phyloP scores from a whole-genome alignment of 1,140 invertebrate species.

The Drosophila sulfurigaster region DNA sequence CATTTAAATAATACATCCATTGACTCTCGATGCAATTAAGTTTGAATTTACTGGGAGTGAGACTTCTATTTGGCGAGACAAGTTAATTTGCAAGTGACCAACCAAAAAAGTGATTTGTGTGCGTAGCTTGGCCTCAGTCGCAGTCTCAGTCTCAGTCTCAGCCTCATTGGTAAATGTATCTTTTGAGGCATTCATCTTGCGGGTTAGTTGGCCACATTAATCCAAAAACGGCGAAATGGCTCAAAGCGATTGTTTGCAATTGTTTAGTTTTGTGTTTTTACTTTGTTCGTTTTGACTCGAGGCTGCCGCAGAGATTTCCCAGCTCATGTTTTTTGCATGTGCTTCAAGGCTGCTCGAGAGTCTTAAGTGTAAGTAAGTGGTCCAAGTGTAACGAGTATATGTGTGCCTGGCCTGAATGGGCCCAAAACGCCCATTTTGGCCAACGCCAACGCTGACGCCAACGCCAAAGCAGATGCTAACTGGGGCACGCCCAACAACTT shows the following conservation, averaged over 20 bases:
- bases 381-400: conserved; percentile 10
- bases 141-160: neutral
- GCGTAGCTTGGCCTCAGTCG: neutral
- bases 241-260: conserved; percentile 9
- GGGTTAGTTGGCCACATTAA: conserved; percentile 13
- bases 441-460: conserved; percentile 31
- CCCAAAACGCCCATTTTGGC: conserved; percentile 22
- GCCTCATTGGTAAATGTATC: neutral
- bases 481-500: conserved; percentile 68
- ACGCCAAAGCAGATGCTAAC: conserved; percentile 59
- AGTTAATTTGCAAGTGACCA: conserved; percentile 6
- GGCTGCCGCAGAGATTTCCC: neutral
- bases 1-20: neutral
- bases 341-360: neutral
- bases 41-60: neutral
- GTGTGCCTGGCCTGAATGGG: conserved; percentile 14
- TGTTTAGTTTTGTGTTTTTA: conserved; percentile 19
- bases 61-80: neutral
- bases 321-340: conserved; percentile 20
- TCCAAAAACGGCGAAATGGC: conserved; percentile 1
- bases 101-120: conserved; percentile 13
- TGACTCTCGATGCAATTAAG: neutral
- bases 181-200: conserved; percentile 22
- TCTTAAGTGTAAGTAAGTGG: neutral
- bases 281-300: neutral